Conservation (phyloP, 2,888 invertebrate species). For the Cacoxenus indagator region DNA sequence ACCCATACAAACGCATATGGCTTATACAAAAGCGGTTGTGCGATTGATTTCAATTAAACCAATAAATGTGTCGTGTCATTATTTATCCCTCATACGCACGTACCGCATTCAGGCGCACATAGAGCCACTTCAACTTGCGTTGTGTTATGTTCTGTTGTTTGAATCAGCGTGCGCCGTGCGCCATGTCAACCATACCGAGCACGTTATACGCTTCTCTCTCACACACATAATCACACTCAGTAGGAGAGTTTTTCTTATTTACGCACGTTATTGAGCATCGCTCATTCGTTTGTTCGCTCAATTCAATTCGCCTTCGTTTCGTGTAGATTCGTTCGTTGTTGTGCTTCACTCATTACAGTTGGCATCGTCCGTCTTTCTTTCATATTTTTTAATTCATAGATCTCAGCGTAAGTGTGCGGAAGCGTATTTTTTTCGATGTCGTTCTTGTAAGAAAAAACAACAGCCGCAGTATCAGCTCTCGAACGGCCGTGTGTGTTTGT, state of each 20-base stretch:
- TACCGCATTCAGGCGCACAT: no score
- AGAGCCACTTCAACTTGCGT: no score
- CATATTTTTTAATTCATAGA: constrained; percentile 68
- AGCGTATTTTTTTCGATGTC: constrained; percentile 31
- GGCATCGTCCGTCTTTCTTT: constrained; percentile 42
- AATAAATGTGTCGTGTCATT: no score
- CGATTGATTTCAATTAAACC: no score
- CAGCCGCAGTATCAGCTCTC: neutral
- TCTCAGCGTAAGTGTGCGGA: constrained; percentile 67
- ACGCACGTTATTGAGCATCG: neutral
- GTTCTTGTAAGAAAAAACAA: neutral
- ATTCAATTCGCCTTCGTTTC: neutral
- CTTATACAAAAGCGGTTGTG: no score
- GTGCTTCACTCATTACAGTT: constrained; percentile 17
- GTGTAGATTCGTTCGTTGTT: neutral
- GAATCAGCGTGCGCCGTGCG: no score
- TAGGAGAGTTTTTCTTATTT: neutral
- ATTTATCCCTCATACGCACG: no score
- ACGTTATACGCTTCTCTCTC: no score
- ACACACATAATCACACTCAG: no score
- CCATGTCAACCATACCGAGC: no score
- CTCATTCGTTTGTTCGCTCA: neutral
- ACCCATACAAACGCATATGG: no score
- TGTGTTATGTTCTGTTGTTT: no score
- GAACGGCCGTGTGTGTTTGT: neutral